A percentile compares a stretch with the other conserved stretches of the same genome.
These are phyloP conservation scores for Metopolophium dirhodum DNA, from an alignment of 1,140 invertebrate species.

Conservation along the genomic window DNA sequence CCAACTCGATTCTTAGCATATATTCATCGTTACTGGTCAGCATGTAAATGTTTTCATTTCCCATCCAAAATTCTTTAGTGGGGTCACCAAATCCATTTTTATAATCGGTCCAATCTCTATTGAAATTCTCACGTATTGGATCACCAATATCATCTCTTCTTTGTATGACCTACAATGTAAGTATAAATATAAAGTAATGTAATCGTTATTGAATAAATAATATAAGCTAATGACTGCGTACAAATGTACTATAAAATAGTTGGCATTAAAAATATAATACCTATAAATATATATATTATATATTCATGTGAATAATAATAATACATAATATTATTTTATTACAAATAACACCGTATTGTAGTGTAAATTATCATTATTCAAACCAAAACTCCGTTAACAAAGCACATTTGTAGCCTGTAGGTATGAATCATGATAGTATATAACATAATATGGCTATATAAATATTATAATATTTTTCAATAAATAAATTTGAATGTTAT, in stretches of 20 bases:
- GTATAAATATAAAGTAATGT: background rate
- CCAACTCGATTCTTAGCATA: conserved; percentile 84
- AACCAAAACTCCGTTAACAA: too few relatives aligned
- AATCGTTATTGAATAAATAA: background rate
- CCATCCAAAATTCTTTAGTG: conserved; percentile 88
- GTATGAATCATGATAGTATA: background rate
- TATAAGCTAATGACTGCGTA: background rate
- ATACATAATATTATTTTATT: too few relatives aligned
- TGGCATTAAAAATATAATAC: too few relatives aligned
- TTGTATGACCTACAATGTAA: conserved; percentile 78
- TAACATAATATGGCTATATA: too few relatives aligned
- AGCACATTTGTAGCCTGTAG: too few relatives aligned
- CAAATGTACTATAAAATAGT: background rate
- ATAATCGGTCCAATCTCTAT: conserved; percentile 93
- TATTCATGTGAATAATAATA: too few relatives aligned
- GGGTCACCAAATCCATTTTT: conserved; percentile 94
- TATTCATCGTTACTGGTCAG: conserved; percentile 94
- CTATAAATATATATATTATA: too few relatives aligned
- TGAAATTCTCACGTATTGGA: conserved; percentile 84
- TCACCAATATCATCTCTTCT: conserved; percentile 85
- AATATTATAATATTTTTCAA: background rate
- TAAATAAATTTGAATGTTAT: background rate
- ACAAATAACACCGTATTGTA: too few relatives aligned
- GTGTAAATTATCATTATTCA: too few relatives aligned
- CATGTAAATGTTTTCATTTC: conserved; percentile 94